phyloP scores from a whole-genome alignment of 1,140 invertebrate species.

The Caenorhabditis remanei region DNA sequence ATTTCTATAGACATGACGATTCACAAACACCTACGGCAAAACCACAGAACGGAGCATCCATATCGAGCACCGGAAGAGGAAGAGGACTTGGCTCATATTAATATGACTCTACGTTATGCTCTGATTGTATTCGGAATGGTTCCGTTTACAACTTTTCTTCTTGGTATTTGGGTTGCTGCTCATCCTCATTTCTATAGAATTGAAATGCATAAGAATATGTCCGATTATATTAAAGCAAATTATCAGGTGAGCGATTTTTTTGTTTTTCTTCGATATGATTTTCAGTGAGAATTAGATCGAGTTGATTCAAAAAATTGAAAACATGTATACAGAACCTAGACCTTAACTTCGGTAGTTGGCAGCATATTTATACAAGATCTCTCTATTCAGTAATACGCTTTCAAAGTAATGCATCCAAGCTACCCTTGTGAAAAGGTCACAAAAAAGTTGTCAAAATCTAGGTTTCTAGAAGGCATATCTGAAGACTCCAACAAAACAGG shows the following conservation, averaged over 20 bases:
- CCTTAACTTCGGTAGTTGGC: no score
- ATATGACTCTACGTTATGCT: conserved; percentile 7
- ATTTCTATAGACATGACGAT: conserved; percentile 8
- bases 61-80: conserved; percentile 23
- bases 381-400: no score
- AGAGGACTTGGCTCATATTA: conserved; percentile 28
- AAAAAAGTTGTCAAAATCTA: no score
- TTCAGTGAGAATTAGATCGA: no score
- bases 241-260: neutral
- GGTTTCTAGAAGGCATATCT: no score
- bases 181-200: conserved; percentile 2
- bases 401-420: no score
- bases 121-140: conserved; percentile 7
- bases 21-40: conserved; percentile 3
- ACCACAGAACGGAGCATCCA: neutral
- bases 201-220: neutral
- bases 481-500: no score
- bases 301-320: no score
- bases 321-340: no score
- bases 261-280: no score
- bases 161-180: neutral
- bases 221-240: neutral
- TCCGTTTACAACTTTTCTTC: neutral
- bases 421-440: no score
- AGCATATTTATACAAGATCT: no score